Evolutionary conservation across 2,797 vertebrate species (phyloP).

Genomic region (Pipistrellus pipistrellus): DNA sequence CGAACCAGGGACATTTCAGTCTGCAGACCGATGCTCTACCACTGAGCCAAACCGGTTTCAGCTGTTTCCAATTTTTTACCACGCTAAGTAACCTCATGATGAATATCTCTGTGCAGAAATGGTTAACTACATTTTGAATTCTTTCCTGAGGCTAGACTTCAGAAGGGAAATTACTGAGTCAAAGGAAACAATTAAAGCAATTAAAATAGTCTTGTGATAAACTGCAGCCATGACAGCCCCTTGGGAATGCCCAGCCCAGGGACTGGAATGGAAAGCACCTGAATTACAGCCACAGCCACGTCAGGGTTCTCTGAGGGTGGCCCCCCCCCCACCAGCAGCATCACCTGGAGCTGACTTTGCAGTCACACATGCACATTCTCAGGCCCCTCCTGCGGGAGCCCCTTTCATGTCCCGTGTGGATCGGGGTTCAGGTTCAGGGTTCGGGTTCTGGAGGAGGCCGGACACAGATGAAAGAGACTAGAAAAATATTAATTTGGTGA

Average conservation of each 20-base stretch:
- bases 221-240: background rate
- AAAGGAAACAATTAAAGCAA: background rate
- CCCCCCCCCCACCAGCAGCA: background rate
- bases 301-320: background rate
- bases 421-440: no score
- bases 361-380: background rate
- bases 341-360: background rate
- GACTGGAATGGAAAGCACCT: background rate
- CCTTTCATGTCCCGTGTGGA: no score
- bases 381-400: background rate
- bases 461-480: no score
- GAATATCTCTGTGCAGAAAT: background rate
- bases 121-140: background rate
- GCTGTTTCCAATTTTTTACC: background rate
- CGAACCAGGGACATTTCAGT: no score
- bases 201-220: background rate
- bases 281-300: background rate
- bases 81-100: background rate
- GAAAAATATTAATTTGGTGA: no score
- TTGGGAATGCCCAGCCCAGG: background rate
- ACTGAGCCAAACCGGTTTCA: no score
- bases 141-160: background rate
- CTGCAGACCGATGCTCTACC: no score
- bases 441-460: no score
- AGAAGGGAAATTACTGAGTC: background rate